Evolutionary conservation across 2,113 vertebrate species (phyloP).

Genomic region (Burhinus oedicnemus): DNA sequence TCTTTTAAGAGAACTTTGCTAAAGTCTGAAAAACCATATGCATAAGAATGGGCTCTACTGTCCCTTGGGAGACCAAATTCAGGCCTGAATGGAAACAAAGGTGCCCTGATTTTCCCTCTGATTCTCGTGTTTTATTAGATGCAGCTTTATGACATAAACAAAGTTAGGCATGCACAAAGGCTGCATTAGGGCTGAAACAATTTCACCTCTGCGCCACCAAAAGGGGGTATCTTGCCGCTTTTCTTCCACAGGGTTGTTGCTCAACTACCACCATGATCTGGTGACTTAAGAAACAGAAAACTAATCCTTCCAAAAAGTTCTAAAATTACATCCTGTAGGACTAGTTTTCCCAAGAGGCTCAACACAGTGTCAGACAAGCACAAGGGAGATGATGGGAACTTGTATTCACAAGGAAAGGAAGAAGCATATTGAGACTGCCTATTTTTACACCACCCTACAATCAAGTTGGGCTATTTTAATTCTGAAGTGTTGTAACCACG

Average conservation of each 20-base stretch:
- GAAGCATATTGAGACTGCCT: neutral
- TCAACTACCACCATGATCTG: neutral
- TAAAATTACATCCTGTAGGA: neutral
- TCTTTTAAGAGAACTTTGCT: neutral
- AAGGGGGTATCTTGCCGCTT: neutral
- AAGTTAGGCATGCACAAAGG: neutral
- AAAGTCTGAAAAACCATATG: neutral
- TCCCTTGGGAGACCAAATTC: neutral
- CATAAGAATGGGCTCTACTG: neutral
- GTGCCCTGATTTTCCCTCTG: neutral
- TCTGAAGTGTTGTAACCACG: neutral
- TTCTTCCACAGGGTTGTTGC: neutral
- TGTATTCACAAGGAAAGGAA: neutral
- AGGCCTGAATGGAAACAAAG: neutral
- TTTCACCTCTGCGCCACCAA: neutral
- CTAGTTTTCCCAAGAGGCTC: neutral
- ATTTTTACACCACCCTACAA: neutral
- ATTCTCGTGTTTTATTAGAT: neutral
- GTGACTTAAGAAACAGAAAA: neutral
- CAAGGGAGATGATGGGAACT: neutral
- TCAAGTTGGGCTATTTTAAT: neutral
- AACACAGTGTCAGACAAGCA: neutral
- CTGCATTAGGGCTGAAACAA: rapidly evolving
- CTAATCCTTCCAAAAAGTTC: neutral
- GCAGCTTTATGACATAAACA: neutral